Conservation (phyloP, 1,140 invertebrate species). For the Drosophila sucinea region DNA sequence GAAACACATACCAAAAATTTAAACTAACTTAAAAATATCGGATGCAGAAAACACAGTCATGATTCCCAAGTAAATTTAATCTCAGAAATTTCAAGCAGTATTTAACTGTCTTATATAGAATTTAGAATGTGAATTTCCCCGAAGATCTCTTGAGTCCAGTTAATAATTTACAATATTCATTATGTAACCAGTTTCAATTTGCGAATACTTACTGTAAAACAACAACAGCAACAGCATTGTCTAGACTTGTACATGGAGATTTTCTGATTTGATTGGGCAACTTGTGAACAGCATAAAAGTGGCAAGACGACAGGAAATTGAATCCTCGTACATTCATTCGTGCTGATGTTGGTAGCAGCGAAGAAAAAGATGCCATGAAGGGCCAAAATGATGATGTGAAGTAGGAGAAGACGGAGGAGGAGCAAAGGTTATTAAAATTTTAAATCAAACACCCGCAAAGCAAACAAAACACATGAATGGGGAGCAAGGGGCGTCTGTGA, state of each 20-base stretch:
- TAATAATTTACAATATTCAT: no score
- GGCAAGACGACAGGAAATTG: slow-evolving; percentile 36
- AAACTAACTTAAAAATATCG: neutral
- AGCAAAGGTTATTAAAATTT: slow-evolving; percentile 49
- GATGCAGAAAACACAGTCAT: neutral
- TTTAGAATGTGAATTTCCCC: no score
- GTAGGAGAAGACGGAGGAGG: neutral
- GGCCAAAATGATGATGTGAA: neutral
- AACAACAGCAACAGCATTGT: neutral
- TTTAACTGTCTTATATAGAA: no score
- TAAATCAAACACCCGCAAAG: slow-evolving; percentile 48
- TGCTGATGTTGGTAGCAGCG: neutral
- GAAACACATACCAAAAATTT: neutral
- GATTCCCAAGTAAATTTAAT: neutral
- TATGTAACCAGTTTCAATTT: no score
- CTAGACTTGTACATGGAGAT: slow-evolving; percentile 1
- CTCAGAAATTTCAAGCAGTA: neutral
- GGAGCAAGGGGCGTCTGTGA: neutral
- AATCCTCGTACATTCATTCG: slow-evolving; percentile 5
- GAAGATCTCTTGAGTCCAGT: no score
- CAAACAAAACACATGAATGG: slow-evolving; percentile 26
- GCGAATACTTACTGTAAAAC: neutral
- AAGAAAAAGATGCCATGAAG: neutral
- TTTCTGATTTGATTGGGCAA: slow-evolving; percentile 7
- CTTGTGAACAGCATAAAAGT: slow-evolving; percentile 1